These are phyloP conservation scores for Scaptodrosophila latifasciaeformis DNA, from an alignment of 2,888 invertebrate genomes.

Conservation along the genomic window DNA sequence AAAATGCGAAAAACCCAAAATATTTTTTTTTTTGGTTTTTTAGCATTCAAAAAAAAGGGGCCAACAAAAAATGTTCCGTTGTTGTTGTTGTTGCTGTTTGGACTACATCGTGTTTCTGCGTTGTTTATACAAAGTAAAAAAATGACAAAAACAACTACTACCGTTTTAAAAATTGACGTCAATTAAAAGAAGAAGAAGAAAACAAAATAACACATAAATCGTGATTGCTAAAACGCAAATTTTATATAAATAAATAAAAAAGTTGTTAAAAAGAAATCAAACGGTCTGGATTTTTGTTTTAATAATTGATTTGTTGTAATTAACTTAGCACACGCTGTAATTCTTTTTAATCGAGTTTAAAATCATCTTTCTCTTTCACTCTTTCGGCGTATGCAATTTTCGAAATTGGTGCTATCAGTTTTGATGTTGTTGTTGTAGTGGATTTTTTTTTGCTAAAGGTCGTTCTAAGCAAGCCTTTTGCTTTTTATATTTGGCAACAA, in stretches of 20 bases:
- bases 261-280: constrained; percentile 8
- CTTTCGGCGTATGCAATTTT: too few species aligned
- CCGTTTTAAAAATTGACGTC: constrained; percentile 56
- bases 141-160: not conserved
- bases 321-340: too few species aligned
- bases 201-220: constrained; percentile 17
- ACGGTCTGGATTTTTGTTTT: too few species aligned
- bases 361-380: too few species aligned
- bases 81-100: constrained; percentile 29
- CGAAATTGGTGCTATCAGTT: constrained; percentile 32
- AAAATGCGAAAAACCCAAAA: constrained; percentile 48
- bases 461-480: constrained; percentile 28
- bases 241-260: constrained; percentile 15
- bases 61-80: constrained; percentile 29
- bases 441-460: constrained; percentile 30
- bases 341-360: too few species aligned
- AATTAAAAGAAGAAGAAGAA: constrained; percentile 28
- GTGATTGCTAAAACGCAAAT: constrained; percentile 39
- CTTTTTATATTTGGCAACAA: too few species aligned
- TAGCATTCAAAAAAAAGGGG: constrained; percentile 28
- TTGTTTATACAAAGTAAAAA: constrained; percentile 27
- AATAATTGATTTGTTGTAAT: too few species aligned
- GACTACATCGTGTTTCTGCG: constrained; percentile 26
- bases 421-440: constrained; percentile 26
- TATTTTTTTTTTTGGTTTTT: constrained; percentile 10